Conservation (phyloP, 2,113 vertebrate genomes). For the Sminthopsis crassicaudata region DNA sequence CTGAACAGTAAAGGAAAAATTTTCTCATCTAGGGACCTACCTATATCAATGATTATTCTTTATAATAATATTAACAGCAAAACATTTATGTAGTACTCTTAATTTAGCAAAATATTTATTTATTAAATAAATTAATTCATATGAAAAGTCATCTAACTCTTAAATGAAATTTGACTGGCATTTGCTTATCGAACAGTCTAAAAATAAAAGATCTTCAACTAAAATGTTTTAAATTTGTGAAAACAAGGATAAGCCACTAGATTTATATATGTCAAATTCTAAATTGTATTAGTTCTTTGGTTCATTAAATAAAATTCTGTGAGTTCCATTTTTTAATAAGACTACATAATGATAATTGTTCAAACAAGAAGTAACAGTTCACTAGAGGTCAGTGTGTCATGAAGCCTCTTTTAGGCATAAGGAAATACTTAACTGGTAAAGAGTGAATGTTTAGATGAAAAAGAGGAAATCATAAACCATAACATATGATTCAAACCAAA, state of each 20-base stretch:
- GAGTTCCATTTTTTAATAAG: neutral
- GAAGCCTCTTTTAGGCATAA: neutral
- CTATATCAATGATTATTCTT: neutral
- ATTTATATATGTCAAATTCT: neutral
- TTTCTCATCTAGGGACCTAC: neutral
- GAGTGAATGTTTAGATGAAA: slow-evolving; percentile 40
- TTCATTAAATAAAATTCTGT: neutral
- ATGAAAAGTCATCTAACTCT: neutral
- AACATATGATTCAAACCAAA: slow-evolving; percentile 44
- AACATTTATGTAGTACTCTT: neutral
- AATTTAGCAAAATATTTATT: too few species aligned
- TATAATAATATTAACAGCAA: neutral
- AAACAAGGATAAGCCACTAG: neutral
- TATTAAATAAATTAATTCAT: neutral
- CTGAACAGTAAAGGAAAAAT: neutral
- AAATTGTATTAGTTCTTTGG: neutral
- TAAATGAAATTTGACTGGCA: neutral
- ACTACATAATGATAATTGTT: neutral
- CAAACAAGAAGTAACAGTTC: neutral
- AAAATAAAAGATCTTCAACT: neutral
- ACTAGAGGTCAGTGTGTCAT: neutral
- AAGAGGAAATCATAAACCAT: neutral
- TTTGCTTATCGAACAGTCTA: neutral
- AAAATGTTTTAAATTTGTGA: neutral
- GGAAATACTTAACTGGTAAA: neutral